A percentile compares a stretch with the other conserved stretches of the same genome.
Evolutionary conservation across 1,140 invertebrate species (phyloP).

Genomic region (Hypsibius dujardini): DNA sequence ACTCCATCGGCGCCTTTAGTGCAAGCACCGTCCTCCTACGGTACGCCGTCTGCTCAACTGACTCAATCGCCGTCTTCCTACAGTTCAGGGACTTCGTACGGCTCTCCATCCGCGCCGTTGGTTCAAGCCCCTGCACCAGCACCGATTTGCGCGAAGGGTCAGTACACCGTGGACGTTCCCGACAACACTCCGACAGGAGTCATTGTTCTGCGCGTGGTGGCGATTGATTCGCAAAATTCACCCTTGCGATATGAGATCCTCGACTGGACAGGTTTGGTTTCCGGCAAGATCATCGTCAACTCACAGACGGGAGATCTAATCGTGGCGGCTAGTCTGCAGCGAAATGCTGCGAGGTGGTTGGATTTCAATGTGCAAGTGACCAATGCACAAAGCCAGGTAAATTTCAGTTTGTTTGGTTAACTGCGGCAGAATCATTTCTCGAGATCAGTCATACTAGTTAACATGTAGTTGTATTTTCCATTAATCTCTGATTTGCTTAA

Average conservation of each 20-base stretch:
- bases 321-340: background rate
- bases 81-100: background rate
- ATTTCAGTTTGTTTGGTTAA: background rate
- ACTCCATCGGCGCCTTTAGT: too few relatives aligned
- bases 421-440: background rate
- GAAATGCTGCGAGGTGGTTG: background rate
- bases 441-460: background rate
- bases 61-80: too few relatives aligned
- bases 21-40: too few relatives aligned
- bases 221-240: background rate
- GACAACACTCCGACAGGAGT: background rate
- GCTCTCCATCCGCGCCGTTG: background rate
- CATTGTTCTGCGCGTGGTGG: background rate
- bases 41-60: too few relatives aligned
- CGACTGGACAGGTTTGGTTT: background rate
- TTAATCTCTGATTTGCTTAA: too few relatives aligned
- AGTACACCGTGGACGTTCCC: background rate
- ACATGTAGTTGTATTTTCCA: background rate
- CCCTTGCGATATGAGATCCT: background rate
- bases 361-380: background rate
- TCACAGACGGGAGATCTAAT: background rate
- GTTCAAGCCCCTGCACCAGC: background rate
- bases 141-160: background rate
- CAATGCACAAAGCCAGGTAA: constrained; percentile 2
- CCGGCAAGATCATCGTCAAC: background rate